Conservation (phyloP, 2,113 vertebrate genomes). For the Sylvilagus bachmani region DNA sequence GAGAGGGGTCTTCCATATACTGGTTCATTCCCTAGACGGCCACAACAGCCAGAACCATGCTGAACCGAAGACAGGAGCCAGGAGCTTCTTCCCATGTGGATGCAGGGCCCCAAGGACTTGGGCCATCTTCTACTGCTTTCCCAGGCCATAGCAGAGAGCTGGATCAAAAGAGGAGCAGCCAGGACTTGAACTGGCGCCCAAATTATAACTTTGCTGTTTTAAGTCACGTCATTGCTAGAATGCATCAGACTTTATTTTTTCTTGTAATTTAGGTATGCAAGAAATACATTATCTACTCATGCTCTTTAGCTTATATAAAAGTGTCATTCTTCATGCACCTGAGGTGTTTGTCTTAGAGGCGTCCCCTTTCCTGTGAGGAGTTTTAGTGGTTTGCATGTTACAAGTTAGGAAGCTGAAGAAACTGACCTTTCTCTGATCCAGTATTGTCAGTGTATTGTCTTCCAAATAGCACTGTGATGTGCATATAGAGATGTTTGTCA, state of each 20-base stretch:
- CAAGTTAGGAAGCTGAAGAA: neutral
- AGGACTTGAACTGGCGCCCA: neutral
- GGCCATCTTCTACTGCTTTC: too few species aligned
- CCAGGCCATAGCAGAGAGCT: too few species aligned
- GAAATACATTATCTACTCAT: neutral
- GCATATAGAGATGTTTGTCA: neutral
- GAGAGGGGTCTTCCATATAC: too few species aligned
- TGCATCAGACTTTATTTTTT: slow-evolving; percentile 25
- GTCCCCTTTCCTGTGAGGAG: neutral
- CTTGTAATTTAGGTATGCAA: neutral
- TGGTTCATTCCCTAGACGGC: too few species aligned
- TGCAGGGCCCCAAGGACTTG: too few species aligned
- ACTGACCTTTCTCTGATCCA: slow-evolving; percentile 36
- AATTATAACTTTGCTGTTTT: neutral
- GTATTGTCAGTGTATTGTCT: neutral
- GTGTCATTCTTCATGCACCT: neutral
- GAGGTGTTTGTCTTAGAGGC: neutral
- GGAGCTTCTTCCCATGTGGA: too few species aligned
- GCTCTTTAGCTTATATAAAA: neutral
- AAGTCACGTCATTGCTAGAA: neutral
- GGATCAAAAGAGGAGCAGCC: too few species aligned
- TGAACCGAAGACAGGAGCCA: too few species aligned
- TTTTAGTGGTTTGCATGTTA: neutral
- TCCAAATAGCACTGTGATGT: neutral
- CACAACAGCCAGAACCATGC: too few species aligned